Evolutionary conservation across 2,888 invertebrate genomes (phyloP).

Genomic region (Anaspis maculata): DNA sequence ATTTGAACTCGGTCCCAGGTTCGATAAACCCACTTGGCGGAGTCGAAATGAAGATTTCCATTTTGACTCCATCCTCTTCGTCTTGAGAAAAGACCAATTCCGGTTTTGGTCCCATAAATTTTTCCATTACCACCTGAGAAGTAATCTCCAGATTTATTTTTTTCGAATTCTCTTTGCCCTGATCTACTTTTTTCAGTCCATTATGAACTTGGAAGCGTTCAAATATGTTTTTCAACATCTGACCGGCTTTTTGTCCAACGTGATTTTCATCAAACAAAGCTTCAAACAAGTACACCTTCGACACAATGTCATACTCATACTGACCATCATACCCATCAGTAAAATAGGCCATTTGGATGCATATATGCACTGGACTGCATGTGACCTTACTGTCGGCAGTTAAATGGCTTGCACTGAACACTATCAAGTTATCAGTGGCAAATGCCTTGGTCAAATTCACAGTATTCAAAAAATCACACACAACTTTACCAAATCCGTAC

Average conservation of each 20-base stretch:
- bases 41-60: conserved; percentile 34
- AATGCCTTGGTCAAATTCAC: conserved; percentile 1
- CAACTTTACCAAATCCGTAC: conserved; percentile 8
- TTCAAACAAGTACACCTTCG: conserved; percentile 8
- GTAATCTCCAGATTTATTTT: conserved; percentile 19
- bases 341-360: background rate
- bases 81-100: conserved; percentile 18
- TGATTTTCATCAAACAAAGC: conserved; percentile 7
- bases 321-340: background rate
- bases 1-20: background rate
- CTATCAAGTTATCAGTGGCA: conserved; percentile 6
- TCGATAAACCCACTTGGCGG: conserved; percentile 14
- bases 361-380: no score
- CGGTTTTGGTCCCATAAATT: conserved; percentile 30
- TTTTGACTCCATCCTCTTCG: conserved; percentile 33
- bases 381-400: no score
- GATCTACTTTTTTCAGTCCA: conserved; percentile 1
- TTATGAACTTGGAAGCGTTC: conserved; percentile 3
- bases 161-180: conserved; percentile 4
- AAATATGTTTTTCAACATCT: conserved; percentile 5
- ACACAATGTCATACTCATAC: conserved; percentile 4
- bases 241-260: background rate
- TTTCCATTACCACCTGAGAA: conserved; percentile 12
- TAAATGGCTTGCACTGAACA: conserved; percentile 2
- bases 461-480: conserved; percentile 8